Evolutionary conservation across 2,888 invertebrate genomes (phyloP), one percentile per base, ranked within the genome.

Genomic region (Plemyria rubiginata): DNA sequence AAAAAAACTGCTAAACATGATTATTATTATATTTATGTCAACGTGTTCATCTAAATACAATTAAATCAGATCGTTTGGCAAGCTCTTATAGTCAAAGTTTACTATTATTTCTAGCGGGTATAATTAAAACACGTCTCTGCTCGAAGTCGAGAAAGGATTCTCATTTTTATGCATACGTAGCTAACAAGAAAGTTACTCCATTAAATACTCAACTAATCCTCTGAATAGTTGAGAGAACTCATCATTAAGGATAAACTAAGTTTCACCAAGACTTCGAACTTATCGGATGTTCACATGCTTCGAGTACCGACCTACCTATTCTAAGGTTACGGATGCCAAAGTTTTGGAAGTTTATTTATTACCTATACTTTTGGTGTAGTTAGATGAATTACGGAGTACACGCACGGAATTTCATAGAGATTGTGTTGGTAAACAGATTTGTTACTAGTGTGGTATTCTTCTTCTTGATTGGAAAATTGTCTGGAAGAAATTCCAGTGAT

Each of bases 241-340:
- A 65, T 70, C 68, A 70, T 70, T 70, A 67, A 63, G 63, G 70
- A 65, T 70, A 60, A 68, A 68, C 66, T 63, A 55, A 70, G 68
- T 70, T 70, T 48, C 48, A 22, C 54, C 41, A 65, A 66, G 68
- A 68, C 63, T 66, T 50, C 63, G 59, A 70, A 70, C 70, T 70
- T 68, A 65, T 63, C 68, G 63, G 68, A 67, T 65, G 68, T 68
- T 67, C 68, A 55, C 66, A 63, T 68, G 68, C 65, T 57, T 61
- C 54, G 13, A 38, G 51, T 55, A 60, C 55, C 60, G 58, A 62
- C 56, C 60, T 60, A 62, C 56, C 54, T 53, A 53, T 55, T 48
- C 15, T 60, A 54, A 45, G 40, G 65, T 60, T 60, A 54, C 60
- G 38, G 45, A 45, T 45, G 16, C 45, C 45, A 32, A 60, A 59